Evolutionary conservation across 1,140 invertebrate species (phyloP), one percentile per base, ranked within the genome.

Genomic region (Drosophila gunungcola): DNA sequence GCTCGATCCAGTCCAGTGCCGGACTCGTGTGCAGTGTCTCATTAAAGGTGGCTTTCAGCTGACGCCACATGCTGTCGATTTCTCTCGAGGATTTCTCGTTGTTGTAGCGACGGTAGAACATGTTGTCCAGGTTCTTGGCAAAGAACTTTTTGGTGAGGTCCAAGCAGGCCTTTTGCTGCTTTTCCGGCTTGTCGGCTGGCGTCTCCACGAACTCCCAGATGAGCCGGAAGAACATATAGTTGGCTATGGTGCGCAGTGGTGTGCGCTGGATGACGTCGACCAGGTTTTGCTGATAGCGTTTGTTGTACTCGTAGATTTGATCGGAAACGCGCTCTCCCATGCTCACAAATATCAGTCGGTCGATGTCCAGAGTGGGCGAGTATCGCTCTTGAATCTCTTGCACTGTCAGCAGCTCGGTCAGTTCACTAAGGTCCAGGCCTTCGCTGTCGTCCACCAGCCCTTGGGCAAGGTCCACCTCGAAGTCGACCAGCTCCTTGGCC

Each of bases 81-180:
- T 88, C 78, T 2, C 25, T 11, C 27, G 77, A 74, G 1, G 85
- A 85, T n/a, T 52, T 58, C 4, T 75, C 69, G 43, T 60, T 73
- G 4, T 78, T 80, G 52, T 80, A 73, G 9, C 63, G 67, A 1
- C 83, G 60, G 45, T 80, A 91, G 41, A 91, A 62, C 90, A 91
- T 90, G 21, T 91, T 86, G 42, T 91, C 90, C 25, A 91, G 42
- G 49, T 79, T 78, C 51, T 90, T 90, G 9, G 89, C 58, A 3
- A 91, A 91, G 27, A 51, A 32, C 27, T 89, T 63, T 6, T 77
- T 86, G 2, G 85, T 84, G 9, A 52, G 36, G 0, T 51, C 54
- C 4, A 86, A 56, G 52, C 90, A 91, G 2, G 32, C 38, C 3
- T 49, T 1, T 13, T 61, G 29, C 3, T 70, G 68, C 2, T 49